A percentile compares a stretch with the other conserved stretches of the same genome.
These are phyloP conservation scores for Dasyornis broadbenti DNA, from an alignment of 2,113 vertebrate species.

Conservation along the genomic window DNA sequence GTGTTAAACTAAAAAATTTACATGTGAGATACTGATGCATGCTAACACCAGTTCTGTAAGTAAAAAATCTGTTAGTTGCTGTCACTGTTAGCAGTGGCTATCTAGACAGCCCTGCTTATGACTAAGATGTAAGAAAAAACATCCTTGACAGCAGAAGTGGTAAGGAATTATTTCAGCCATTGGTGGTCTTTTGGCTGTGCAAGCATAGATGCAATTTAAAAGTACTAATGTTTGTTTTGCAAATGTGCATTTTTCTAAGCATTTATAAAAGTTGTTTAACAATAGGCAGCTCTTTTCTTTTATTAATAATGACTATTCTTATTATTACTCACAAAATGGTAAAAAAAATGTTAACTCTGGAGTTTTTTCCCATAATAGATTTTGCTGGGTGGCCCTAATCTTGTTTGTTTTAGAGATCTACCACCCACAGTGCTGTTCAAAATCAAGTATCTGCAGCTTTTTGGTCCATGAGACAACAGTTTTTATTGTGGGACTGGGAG, in stretches of 20 bases:
- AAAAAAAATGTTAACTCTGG: neutral
- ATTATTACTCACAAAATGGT: neutral
- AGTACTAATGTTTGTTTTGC: neutral
- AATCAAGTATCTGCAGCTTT: neutral
- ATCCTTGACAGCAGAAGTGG: neutral
- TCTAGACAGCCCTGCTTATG: neutral
- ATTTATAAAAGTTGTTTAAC: neutral
- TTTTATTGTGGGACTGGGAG: neutral
- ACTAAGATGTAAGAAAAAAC: slow-evolving; percentile 15
- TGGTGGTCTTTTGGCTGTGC: neutral
- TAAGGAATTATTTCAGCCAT: neutral
- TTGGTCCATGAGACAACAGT: neutral
- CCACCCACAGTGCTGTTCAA: slow-evolving; percentile 14
- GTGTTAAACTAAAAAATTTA: neutral
- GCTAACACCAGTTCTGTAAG: neutral
- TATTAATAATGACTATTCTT: neutral
- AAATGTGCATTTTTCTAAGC: slow-evolving; percentile 5
- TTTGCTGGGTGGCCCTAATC: slow-evolving; percentile 23
- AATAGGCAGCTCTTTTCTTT: neutral
- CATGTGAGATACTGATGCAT: neutral
- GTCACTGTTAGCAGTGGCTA: neutral
- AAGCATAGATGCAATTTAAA: slow-evolving; percentile 2
- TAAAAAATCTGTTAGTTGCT: neutral
- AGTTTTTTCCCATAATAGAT: neutral
- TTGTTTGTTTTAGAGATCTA: slow-evolving; percentile 28